These are phyloP conservation scores for Glyptemys insculpta DNA, from an alignment of 2,797 vertebrate species.

Conservation along the genomic window DNA sequence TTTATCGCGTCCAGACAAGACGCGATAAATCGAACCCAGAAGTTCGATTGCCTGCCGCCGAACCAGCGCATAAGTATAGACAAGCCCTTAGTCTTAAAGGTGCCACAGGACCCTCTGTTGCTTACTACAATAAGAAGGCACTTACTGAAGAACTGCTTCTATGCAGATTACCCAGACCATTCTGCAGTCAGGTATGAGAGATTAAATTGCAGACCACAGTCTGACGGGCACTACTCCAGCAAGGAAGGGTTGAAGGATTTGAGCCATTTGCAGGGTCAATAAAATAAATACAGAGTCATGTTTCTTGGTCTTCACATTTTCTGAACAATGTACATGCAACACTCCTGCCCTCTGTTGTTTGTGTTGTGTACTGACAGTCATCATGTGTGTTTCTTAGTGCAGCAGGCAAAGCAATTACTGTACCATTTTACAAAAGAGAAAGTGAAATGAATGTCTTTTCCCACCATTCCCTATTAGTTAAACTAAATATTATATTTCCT, in stretches of 20 bases:
- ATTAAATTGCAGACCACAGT: not conserved
- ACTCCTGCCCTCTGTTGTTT: not conserved
- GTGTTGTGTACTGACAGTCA: not conserved
- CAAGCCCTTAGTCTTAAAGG: too few relatives aligned
- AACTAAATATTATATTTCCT: accelerated
- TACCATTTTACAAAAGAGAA: not conserved
- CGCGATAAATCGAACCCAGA: too few relatives aligned
- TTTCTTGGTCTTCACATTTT: not conserved
- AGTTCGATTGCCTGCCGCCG: too few relatives aligned
- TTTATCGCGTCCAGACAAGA: too few relatives aligned
- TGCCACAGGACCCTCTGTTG: too few relatives aligned
- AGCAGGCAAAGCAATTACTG: too few relatives aligned
- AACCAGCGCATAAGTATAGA: too few relatives aligned
- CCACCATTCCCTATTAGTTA: accelerated
- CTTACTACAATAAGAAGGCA: too few relatives aligned
- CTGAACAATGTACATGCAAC: too few relatives aligned
- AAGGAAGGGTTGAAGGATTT: too few relatives aligned
- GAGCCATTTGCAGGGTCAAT: too few relatives aligned
- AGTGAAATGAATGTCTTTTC: accelerated
- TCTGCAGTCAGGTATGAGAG: not conserved
- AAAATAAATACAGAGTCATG: too few relatives aligned
- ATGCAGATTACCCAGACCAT: not conserved
- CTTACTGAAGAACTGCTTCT: not conserved
- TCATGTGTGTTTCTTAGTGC: not conserved
- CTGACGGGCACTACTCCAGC: not conserved